Conservation (phyloP, 2,113 vertebrate species). For the Stigmatopora argus region DNA sequence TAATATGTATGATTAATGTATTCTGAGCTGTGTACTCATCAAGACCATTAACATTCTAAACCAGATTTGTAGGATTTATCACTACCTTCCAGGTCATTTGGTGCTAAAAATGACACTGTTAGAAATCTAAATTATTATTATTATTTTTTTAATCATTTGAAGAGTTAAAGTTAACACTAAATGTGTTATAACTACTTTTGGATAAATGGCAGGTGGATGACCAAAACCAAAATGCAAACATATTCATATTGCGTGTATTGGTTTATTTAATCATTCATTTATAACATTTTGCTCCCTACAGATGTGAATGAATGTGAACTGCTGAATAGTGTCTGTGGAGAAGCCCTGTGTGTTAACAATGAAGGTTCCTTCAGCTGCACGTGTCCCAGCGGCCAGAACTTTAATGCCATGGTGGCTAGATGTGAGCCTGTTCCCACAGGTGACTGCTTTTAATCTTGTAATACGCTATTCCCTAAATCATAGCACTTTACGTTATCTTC, state of each 20-base stretch:
- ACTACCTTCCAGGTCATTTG: background rate
- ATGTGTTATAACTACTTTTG: background rate
- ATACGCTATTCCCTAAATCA: background rate
- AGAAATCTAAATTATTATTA: background rate
- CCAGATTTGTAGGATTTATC: background rate
- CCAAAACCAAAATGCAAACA: no score
- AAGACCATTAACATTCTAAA: no score
- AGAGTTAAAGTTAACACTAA: background rate
- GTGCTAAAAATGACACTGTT: background rate
- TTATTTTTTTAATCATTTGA: no score
- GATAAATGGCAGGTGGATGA: background rate
- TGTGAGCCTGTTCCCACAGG: constrained; percentile 78
- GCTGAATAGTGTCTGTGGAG: constrained; percentile 86
- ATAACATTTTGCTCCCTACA: constrained; percentile 46
- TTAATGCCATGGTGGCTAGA: constrained; percentile 82
- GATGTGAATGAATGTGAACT: constrained; percentile 95
- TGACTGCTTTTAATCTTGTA: constrained; percentile 42
- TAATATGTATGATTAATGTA: background rate
- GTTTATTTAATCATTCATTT: background rate
- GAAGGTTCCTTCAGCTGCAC: constrained; percentile 87
- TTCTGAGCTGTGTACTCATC: background rate
- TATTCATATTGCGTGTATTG: background rate
- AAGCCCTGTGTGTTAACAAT: constrained; percentile 87
- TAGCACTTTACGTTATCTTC: background rate
- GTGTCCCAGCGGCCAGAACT: constrained; percentile 83